Evolutionary conservation across 2,888 invertebrate species (phyloP).

Genomic region (Cartodere bifasciata): DNA sequence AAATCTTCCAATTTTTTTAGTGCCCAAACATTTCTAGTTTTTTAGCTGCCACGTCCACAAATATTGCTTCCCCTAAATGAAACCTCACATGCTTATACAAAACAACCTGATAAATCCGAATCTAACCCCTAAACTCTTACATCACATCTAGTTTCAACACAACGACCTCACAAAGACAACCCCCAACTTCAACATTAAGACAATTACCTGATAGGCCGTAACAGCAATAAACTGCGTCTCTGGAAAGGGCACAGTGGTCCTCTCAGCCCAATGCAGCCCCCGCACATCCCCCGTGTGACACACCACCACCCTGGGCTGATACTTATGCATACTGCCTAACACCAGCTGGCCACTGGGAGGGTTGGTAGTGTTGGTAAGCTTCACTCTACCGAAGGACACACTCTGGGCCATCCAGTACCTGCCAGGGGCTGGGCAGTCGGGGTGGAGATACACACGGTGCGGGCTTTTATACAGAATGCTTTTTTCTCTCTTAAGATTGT

Average conservation of each 20-base stretch:
- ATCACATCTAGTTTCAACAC: too few species aligned
- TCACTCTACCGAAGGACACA: constrained; percentile 59
- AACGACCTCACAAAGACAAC: too few species aligned
- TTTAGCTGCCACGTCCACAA: too few species aligned
- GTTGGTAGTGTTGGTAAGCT: constrained; percentile 76
- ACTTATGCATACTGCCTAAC: constrained; percentile 95
- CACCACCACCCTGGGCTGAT: constrained; percentile 79
- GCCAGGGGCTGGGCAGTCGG: constrained; percentile 77
- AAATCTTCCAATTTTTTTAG: too few species aligned
- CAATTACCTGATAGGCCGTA: constrained; percentile 90
- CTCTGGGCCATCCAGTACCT: constrained; percentile 73
- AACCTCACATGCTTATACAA: too few species aligned
- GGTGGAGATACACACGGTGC: constrained; percentile 67
- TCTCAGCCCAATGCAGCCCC: constrained; percentile 58
- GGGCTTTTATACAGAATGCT: too few species aligned
- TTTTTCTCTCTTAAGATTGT: too few species aligned
- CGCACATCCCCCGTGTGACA: constrained; percentile 63
- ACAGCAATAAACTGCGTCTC: constrained; percentile 93
- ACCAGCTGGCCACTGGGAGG: constrained; percentile 72
- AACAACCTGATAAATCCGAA: too few species aligned
- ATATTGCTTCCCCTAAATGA: too few species aligned
- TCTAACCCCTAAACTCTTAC: too few species aligned
- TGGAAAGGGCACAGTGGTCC: constrained; percentile 53
- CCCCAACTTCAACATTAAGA: too few species aligned
- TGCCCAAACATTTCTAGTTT: too few species aligned